Evolutionary conservation across 1,140 invertebrate genomes (phyloP).

Genomic region (Sinella curviseta): DNA sequence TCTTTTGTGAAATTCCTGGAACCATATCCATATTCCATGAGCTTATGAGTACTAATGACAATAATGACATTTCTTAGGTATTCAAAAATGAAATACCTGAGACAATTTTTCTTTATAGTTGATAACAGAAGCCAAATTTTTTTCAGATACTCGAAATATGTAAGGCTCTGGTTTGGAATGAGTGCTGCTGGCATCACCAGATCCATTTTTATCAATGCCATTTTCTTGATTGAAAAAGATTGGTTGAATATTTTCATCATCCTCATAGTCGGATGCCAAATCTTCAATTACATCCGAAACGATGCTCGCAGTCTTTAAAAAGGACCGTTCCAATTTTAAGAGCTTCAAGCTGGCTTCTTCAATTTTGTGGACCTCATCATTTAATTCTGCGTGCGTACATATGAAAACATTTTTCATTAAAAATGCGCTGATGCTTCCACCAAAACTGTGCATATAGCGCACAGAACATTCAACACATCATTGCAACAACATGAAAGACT

Average conservation of each 20-base stretch:
- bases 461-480: too few relatives aligned
- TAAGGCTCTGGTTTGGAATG: not conserved
- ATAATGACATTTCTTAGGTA: not conserved
- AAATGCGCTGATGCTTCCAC: too few relatives aligned
- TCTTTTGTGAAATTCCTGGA: slow-evolving; percentile 35
- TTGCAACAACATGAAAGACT: not conserved
- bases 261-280: slow-evolving; percentile 29
- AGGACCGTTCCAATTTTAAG: slow-evolving; percentile 34
- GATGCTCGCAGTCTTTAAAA: slow-evolving; percentile 24
- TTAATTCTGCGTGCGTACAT: not conserved
- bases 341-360: slow-evolving; percentile 33
- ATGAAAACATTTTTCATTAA: not conserved
- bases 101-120: slow-evolving; percentile 9
- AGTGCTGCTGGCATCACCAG: not conserved
- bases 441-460: too few relatives aligned
- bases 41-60: not conserved
- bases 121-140: not conserved
- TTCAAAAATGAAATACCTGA: not conserved
- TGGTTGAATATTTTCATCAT: slow-evolving; percentile 4
- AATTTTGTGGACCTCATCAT: not conserved
- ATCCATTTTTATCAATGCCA: too few relatives aligned
- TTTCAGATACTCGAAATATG: not conserved
- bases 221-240: not conserved
- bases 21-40: not conserved
- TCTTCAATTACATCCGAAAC: slow-evolving; percentile 41